A percentile compares a stretch with the other conserved stretches of the same genome.
Evolutionary conservation across 2,797 vertebrate species (phyloP).

Genomic region (Pseudochirops cupreus): DNA sequence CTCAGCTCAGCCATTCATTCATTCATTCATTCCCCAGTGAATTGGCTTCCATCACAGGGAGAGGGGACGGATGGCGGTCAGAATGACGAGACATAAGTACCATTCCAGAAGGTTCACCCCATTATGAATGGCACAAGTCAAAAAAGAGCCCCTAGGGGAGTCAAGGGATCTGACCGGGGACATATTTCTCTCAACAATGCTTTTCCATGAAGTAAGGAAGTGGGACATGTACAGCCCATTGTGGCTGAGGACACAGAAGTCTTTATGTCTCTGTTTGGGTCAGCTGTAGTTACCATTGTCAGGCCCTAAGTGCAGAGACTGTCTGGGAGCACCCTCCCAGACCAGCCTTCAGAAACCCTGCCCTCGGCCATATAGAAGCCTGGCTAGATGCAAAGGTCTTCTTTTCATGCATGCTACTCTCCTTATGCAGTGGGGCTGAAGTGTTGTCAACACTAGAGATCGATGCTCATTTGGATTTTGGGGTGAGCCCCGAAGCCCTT

Average conservation of each 20-base stretch:
- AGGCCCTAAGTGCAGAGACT: background rate
- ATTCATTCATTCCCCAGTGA: background rate
- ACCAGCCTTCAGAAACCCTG: background rate
- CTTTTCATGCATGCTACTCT: background rate
- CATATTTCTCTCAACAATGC: constrained; percentile 52
- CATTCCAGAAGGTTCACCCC: background rate
- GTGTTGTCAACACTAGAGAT: background rate
- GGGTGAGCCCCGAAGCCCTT: background rate
- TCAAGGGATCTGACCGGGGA: background rate
- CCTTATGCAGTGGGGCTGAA: background rate
- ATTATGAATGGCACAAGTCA: background rate
- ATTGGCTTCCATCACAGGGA: background rate
- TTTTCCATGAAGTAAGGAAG: background rate
- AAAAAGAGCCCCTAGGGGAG: background rate
- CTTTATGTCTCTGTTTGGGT: constrained; percentile 42
- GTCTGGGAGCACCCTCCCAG: background rate
- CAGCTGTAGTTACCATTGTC: background rate
- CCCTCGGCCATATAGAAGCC: background rate
- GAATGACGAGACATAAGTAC: background rate
- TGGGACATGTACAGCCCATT: background rate
- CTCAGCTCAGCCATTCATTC: too few species aligned
- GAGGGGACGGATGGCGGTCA: too few species aligned
- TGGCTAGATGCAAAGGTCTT: background rate
- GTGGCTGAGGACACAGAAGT: constrained; percentile 27
- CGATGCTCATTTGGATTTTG: background rate